Conservation (phyloP, 2,113 vertebrate genomes). For the Uropsilus gracilis region DNA sequence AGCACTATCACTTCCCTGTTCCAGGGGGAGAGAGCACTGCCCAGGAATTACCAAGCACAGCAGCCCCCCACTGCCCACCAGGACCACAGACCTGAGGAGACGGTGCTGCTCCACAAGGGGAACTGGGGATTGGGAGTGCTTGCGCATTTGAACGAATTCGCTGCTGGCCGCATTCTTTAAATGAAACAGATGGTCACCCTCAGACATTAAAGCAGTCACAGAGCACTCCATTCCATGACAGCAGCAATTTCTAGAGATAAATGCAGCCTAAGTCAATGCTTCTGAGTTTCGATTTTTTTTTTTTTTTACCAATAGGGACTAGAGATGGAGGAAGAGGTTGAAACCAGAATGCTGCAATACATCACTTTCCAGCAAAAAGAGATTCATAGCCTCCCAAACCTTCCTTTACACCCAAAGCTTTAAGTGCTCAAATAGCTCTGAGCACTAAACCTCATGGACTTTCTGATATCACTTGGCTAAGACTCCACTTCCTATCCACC, state of each 20-base stretch:
- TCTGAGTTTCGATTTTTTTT: neutral
- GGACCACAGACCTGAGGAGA: neutral
- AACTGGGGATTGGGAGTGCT: neutral
- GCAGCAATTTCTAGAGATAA: neutral
- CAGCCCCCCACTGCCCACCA: no score
- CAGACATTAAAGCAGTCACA: neutral
- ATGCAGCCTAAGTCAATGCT: neutral
- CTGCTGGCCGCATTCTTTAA: no score
- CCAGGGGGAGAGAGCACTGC: accelerated
- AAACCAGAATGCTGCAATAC: neutral
- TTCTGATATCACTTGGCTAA: neutral
- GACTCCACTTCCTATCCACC: slow-evolving; percentile 25
- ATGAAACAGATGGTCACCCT: neutral
- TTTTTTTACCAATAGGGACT: neutral
- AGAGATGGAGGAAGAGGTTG: neutral
- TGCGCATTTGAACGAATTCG: neutral
- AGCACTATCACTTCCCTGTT: no score
- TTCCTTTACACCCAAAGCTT: neutral
- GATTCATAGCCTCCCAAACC: slow-evolving; percentile 17
- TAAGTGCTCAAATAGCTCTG: no score
- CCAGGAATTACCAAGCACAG: neutral
- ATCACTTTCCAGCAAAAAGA: slow-evolving; percentile 11
- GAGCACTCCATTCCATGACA: neutral
- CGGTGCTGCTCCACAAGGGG: neutral
- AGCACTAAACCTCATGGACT: no score